These are phyloP conservation scores for Samia ricini DNA, from an alignment of 1,140 invertebrate species.

Conservation along the genomic window DNA sequence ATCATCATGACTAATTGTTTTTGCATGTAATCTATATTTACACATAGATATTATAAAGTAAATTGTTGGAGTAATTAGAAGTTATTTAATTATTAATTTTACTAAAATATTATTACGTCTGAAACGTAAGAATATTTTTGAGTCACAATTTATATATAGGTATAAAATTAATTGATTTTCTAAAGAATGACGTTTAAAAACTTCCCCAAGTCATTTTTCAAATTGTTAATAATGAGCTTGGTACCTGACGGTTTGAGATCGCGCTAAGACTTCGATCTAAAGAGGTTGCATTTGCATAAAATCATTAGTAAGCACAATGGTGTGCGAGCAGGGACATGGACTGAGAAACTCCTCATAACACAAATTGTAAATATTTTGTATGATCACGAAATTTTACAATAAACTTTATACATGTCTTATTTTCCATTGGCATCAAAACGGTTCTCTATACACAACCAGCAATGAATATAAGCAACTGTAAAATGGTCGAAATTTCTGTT, in stretches of 20 bases:
- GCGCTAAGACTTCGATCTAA: slow-evolving; percentile 76
- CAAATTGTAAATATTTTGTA: slow-evolving; percentile 49
- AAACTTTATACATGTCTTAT: background rate
- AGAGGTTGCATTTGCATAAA: slow-evolving; percentile 77
- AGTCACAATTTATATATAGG: background rate
- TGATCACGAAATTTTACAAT: background rate
- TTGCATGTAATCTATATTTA: too few relatives aligned
- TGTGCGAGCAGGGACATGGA: slow-evolving; percentile 69
- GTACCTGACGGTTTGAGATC: slow-evolving; percentile 75
- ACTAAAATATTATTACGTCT: too few relatives aligned
- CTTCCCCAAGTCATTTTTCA: slow-evolving; percentile 73
- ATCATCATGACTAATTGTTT: background rate
- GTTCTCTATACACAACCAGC: slow-evolving; percentile 17
- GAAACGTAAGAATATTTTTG: too few relatives aligned
- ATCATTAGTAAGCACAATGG: slow-evolving; percentile 78
- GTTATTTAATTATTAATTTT: too few relatives aligned
- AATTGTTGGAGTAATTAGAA: too few relatives aligned
- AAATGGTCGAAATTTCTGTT: slow-evolving; percentile 24
- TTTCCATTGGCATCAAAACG: background rate
- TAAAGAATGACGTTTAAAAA: slow-evolving; percentile 31
- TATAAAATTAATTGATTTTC: background rate
- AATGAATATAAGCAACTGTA: slow-evolving; percentile 31
- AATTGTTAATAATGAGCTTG: slow-evolving; percentile 75
- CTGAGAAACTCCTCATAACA: slow-evolving; percentile 65
- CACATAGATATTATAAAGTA: too few relatives aligned